Percentiles rank a stretch among this genome's conserved stretches.
Evolutionary conservation across 2,888 invertebrate genomes (phyloP).

Genomic region (Fissipunctia ypsillon): DNA sequence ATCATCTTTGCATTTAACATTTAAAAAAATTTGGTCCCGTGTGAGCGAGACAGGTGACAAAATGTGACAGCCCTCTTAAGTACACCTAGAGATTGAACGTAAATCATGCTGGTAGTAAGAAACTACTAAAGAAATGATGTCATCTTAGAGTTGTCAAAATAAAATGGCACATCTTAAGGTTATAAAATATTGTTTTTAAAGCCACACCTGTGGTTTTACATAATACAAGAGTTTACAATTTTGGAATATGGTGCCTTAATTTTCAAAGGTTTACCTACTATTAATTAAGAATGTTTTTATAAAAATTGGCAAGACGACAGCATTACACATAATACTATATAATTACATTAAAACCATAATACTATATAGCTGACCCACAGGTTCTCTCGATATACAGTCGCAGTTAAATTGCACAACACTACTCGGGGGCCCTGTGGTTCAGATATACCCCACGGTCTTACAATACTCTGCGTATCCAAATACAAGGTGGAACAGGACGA

Average conservation of each 20-base stretch:
- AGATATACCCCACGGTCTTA: no score
- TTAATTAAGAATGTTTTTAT: not conserved
- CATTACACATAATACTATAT: not conserved
- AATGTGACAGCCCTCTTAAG: no score
- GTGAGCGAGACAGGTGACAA: no score
- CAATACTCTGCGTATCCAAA: no score
- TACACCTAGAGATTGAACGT: constrained; percentile 43
- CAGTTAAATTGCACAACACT: no score
- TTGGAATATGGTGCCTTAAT: constrained; percentile 1
- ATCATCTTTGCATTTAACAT: no score
- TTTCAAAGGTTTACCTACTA: not conserved
- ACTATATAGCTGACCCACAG: no score
- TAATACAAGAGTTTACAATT: constrained; percentile 20
- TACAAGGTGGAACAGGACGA: no score
- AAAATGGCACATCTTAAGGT: constrained; percentile 24
- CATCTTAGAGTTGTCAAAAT: constrained; percentile 37
- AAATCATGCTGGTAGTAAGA: constrained; percentile 37
- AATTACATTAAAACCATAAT: not conserved
- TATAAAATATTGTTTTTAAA: constrained; percentile 38
- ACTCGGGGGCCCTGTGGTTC: no score
- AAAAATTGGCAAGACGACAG: constrained; percentile 1
- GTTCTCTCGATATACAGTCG: no score
- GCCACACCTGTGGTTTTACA: constrained; percentile 37
- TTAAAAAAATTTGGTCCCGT: no score
- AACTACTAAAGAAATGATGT: constrained; percentile 42